Evolutionary conservation across 1,140 invertebrate genomes (phyloP), one percentile per base, ranked within the genome.

Genomic region (Drosophila orosa): DNA sequence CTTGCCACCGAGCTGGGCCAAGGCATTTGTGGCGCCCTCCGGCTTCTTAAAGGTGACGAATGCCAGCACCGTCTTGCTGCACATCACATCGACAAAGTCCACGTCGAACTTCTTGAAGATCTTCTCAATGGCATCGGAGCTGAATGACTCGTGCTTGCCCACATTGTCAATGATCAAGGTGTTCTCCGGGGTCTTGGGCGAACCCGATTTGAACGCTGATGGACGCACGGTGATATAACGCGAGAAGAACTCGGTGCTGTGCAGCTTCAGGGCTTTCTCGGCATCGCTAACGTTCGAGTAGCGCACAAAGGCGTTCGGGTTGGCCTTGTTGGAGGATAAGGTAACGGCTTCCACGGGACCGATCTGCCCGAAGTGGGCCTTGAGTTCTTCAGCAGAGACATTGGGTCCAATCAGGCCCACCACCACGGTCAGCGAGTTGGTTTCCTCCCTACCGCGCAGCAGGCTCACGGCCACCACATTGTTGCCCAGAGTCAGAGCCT

Each of bases 71-170:
- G 12, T 2, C 1, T 56, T 67, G 7, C 47, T 85, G 55, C 90
- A 91, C 8, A 84, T 44, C 0, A 87, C 29, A 15, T 90, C 83
- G 2, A 72, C 0, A 5, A 52, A 39, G 5, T 47, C 54, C 15
- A 91, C 19, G 5, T 82, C 90, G 12, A 58, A 60, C 31, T 91
- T 91, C 45, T 83, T 75, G 19, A 91, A 87, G 1, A 80, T 76
- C 42, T 73, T 69, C 9, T 84, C 75, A 17, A 91, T 3, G 9
- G 17, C 19, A 5, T 76, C 62, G 0, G 40, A 5, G 8, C 42
- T 80, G 58, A 45, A 78, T 6, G 56, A 71, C 10, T 78, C 73
- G 24, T 61, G 52, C 7, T 57, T 77, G 33, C 65, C 65, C 3
- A 47, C 65, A 52, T 91, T 91, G 2, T 31, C 31, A 0, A 91